Conservation (phyloP, 2,797 vertebrate species). For the Salarias fasciatus region DNA sequence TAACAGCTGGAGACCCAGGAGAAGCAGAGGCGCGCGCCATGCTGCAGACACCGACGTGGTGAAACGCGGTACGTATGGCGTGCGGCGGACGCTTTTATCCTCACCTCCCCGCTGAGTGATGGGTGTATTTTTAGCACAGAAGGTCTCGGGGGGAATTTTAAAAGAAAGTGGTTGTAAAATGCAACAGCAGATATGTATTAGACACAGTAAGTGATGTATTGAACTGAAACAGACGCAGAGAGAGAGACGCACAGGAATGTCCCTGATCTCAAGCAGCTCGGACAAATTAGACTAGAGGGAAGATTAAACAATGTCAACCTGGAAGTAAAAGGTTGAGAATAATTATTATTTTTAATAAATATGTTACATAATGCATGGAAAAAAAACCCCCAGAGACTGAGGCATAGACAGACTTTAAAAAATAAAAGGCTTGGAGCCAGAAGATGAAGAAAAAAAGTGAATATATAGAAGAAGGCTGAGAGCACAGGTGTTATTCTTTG, state of each 20-base stretch:
- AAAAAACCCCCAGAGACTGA: too few relatives aligned
- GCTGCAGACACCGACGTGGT: slow-evolving; percentile 20
- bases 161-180: slow-evolving; percentile 38
- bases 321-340: too few relatives aligned
- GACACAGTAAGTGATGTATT: slow-evolving; percentile 12
- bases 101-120: slow-evolving; percentile 23
- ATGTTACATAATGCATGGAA: not conserved
- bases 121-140: slow-evolving; percentile 46
- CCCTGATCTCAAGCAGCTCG: not conserved
- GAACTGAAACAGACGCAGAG: not conserved
- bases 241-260: not conserved
- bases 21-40: slow-evolving; percentile 4
- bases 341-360: not conserved
- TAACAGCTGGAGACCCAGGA: not conserved
- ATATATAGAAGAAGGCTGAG: slow-evolving; percentile 47
- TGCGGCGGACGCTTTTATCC: slow-evolving; percentile 52
- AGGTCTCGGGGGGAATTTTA: slow-evolving; percentile 37
- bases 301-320: too few relatives aligned
- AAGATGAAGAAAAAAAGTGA: not conserved
- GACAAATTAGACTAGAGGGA: too few relatives aligned
- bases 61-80: slow-evolving; percentile 16
- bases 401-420: slow-evolving; percentile 7
- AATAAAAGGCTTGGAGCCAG: slow-evolving; percentile 6
- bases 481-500: slow-evolving; percentile 68
- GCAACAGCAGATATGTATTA: slow-evolving; percentile 16